These are phyloP conservation scores for Dolichotis patagonum DNA, from an alignment of 2,113 vertebrate species.

Conservation along the genomic window DNA sequence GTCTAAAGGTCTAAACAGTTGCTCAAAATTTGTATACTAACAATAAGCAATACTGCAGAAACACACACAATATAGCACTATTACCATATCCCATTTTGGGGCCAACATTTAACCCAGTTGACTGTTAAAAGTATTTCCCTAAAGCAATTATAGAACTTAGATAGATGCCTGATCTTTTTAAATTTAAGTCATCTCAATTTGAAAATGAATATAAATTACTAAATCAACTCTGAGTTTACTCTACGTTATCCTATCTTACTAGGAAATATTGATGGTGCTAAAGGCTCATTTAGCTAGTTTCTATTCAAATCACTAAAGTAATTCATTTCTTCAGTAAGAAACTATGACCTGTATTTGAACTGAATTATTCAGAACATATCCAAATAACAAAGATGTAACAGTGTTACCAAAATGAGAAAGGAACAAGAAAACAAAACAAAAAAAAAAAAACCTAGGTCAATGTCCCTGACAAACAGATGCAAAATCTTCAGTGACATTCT, in stretches of 20 bases:
- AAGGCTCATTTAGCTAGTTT: neutral
- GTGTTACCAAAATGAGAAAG: neutral
- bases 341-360: neutral
- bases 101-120: neutral
- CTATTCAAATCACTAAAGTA: neutral
- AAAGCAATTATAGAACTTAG: neutral
- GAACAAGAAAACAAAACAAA: neutral
- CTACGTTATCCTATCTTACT: neutral
- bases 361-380: neutral
- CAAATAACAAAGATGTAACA: neutral
- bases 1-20: constrained; percentile 14
- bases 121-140: neutral
- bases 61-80: neutral
- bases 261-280: neutral
- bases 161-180: neutral
- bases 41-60: neutral
- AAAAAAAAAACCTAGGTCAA: neutral
- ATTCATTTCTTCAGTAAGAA: neutral
- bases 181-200: neutral
- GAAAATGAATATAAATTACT: constrained; percentile 8
- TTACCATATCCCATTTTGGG: neutral
- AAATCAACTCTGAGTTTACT: neutral
- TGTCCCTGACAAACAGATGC: neutral
- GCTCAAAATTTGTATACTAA: neutral
- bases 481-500: neutral